Evolutionary conservation across 2,797 vertebrate species (phyloP), one percentile per base, ranked within the genome.

Genomic region (Ceryle rudis): DNA sequence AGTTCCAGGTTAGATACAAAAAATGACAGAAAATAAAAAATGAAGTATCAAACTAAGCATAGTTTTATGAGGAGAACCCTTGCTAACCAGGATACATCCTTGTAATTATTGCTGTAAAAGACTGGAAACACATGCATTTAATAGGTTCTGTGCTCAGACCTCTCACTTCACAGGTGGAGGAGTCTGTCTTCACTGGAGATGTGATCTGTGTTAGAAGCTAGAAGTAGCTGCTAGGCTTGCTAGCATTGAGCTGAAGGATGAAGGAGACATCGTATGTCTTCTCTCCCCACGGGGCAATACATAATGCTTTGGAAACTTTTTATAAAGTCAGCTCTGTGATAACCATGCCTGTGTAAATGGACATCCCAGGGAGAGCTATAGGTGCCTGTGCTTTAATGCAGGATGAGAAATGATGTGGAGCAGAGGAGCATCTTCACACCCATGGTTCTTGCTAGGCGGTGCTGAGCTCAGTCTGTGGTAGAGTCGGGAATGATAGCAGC

Each of bases 401-500:
- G 51, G 15, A 70, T 25, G 41, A 51, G 42, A 41, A 77, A 47
- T 15, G 8, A 12, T 4, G 17, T 20, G n/a, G 29, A 69, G 21
- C 66, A 37, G 41, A 86, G 66, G 29, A 72, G 5, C 14, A 29
- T 31, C 21, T 74, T 64, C 14, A 8, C n/a, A 18, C 31, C 2
- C n/a, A 20, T 52, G 58, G 9, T 78, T 65, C 58, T 29, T 57
- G 25, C 28, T n/a, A 57, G 61, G 13, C 2, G 1, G 6, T 74
- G 26, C 37, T 67, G 69, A 82, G 13, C 37, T 73, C 15, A 61
- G 6, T 37, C 47, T 64, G 29, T 71, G 26, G 14, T 14, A 37
- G 31, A 74, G 16, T 1, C 8, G n/a, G 41, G 14, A 72, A 25
- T 64, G 52, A 47, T 0, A 58, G 13, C 0, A 1, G 20, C 28